A percentile compares a stretch with the other conserved stretches of the same genome.
phyloP scores from a whole-genome alignment of 2,113 vertebrate species.

The Phocoena phocoena region DNA sequence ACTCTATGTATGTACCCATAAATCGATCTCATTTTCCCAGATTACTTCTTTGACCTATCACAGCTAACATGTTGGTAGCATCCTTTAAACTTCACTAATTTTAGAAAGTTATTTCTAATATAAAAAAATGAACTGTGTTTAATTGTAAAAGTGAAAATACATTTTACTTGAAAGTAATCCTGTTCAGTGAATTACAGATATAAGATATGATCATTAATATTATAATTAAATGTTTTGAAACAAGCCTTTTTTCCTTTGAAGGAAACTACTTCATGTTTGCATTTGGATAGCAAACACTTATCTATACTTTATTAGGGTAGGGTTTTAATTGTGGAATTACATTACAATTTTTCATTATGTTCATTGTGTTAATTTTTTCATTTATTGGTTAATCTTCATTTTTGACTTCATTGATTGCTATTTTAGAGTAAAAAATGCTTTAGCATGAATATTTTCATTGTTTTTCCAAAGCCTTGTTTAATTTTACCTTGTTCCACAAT shows the following conservation, averaged over 20 bases:
- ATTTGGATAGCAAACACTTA: background rate
- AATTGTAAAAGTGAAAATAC: constrained; percentile 8
- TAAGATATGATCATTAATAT: background rate
- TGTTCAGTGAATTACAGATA: background rate
- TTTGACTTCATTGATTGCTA: background rate
- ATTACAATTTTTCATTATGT: constrained; percentile 30
- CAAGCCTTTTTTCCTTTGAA: constrained; percentile 23
- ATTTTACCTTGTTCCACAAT: background rate
- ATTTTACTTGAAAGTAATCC: background rate
- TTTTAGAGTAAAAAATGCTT: constrained; percentile 15
- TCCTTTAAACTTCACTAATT: constrained; percentile 49
- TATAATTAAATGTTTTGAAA: background rate
- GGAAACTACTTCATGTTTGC: background rate
- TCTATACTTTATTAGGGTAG: constrained; percentile 17
- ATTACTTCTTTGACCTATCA: background rate
- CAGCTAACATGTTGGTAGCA: constrained; percentile 54
- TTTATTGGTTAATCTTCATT: background rate
- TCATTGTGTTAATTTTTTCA: constrained; percentile 7
- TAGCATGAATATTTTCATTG: background rate
- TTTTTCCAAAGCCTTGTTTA: constrained; percentile 44
- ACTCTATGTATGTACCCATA: background rate
- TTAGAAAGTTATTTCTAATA: constrained; percentile 15
- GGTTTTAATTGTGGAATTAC: constrained; percentile 22
- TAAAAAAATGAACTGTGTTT: background rate
- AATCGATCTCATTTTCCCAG: background rate